Percentiles rank a stretch among this genome's conserved stretches.
phyloP scores from a whole-genome alignment of 2,113 vertebrate genomes.

The Mustelus asterias region DNA sequence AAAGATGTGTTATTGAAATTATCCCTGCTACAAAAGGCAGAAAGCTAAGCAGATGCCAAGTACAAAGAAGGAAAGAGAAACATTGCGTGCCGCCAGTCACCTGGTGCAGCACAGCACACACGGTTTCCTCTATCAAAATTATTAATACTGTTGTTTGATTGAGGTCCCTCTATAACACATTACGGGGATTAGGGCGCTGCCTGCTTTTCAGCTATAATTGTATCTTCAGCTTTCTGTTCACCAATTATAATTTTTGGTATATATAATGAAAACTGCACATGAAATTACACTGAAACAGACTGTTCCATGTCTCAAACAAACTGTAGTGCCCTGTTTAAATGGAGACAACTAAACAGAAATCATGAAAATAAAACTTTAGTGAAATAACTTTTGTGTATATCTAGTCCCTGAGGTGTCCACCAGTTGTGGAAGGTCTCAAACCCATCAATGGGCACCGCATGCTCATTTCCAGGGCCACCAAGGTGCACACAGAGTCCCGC shows the following conservation, averaged over 20 bases:
- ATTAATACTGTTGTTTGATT: background rate
- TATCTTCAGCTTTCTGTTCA: background rate
- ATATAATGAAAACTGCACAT: background rate
- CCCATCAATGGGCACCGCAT: no score
- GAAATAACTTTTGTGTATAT: background rate
- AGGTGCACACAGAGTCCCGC: background rate
- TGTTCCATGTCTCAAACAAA: background rate
- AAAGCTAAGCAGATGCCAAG: background rate
- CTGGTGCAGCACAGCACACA: background rate
- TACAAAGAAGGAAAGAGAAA: background rate
- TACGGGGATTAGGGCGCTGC: background rate
- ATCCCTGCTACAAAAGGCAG: background rate
- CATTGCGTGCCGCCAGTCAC: background rate
- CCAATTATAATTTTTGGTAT: background rate
- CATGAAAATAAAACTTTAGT: background rate
- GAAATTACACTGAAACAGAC: background rate
- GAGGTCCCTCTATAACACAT: background rate
- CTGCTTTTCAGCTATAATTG: background rate
- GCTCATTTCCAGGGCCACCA: background rate
- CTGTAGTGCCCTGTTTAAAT: background rate
- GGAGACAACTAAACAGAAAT: background rate
- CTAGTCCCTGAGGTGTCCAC: background rate
- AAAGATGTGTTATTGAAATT: background rate
- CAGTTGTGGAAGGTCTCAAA: background rate
- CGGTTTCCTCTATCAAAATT: no score